Percentiles rank a stretch among this genome's conserved stretches.
phyloP scores from a whole-genome alignment of 2,888 invertebrate genomes.

The Pharmacophagus antenor region DNA sequence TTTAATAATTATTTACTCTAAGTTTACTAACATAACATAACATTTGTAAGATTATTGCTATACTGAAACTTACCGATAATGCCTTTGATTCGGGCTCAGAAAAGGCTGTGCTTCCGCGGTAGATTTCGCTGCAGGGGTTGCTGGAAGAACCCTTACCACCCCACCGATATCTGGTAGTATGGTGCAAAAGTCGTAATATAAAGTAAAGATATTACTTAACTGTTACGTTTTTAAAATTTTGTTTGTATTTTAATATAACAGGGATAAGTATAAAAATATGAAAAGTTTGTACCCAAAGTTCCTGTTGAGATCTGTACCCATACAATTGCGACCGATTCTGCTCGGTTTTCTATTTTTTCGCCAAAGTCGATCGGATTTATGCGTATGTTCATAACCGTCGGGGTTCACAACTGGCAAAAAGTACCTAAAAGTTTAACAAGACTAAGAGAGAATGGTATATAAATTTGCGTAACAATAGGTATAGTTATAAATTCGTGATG shows the following conservation, averaged over 20 bases:
- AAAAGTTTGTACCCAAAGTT: slow-evolving; percentile 85
- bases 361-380: slow-evolving; percentile 90
- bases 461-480: no score
- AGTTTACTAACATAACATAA: neutral
- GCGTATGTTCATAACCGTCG: slow-evolving; percentile 94
- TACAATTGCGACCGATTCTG: slow-evolving; percentile 77
- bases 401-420: slow-evolving; percentile 89
- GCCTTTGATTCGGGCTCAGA: slow-evolving; percentile 94
- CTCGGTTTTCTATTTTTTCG: slow-evolving; percentile 86
- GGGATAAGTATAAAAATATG: no score
- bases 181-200: neutral
- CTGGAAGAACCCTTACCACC: slow-evolving; percentile 91
- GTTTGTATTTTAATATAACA: no score
- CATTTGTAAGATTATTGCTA: neutral
- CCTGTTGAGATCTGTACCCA: slow-evolving; percentile 90
- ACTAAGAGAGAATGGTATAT: neutral
- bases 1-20: neutral
- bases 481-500: no score
- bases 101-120: slow-evolving; percentile 88
- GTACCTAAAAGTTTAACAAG: slow-evolving; percentile 70
- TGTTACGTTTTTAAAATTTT: no score
- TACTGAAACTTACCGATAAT: slow-evolving; percentile 57
- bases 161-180: slow-evolving; percentile 86
- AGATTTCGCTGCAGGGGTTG: slow-evolving; percentile 91
- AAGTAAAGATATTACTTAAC: neutral